Evolutionary conservation across 1,140 invertebrate genomes (phyloP).

Genomic region (Calosoma granatense): DNA sequence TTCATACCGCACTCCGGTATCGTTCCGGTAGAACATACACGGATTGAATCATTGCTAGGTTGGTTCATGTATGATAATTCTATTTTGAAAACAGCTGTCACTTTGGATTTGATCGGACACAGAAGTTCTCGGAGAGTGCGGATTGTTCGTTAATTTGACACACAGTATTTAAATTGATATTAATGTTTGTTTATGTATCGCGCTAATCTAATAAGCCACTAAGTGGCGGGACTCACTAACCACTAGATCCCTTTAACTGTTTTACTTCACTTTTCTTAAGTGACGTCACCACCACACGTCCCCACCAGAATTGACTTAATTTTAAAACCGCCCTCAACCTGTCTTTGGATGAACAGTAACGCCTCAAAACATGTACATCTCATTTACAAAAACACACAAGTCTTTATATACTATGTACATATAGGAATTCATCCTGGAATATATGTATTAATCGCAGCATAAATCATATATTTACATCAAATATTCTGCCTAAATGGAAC

Average conservation of each 20-base stretch:
- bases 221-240: conserved; percentile 17
- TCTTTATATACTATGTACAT: too few relatives aligned
- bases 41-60: background rate
- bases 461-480: too few relatives aligned
- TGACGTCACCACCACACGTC: background rate
- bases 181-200: conserved; percentile 23
- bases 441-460: too few relatives aligned
- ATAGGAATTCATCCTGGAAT: too few relatives aligned
- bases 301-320: background rate
- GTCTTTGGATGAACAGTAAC: too few relatives aligned
- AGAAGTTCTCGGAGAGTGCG: background rate
- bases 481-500: too few relatives aligned
- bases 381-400: too few relatives aligned
- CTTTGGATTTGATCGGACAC: background rate
- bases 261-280: background rate
- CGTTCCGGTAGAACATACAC: too few relatives aligned
- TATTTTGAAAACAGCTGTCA: conserved; percentile 8
- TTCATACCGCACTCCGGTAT: background rate
- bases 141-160: conserved; percentile 19
- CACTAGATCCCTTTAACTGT: background rate
- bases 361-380: too few relatives aligned
- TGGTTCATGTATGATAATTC: background rate
- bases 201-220: conserved; percentile 23
- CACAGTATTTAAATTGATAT: conserved; percentile 20
- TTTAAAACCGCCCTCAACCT: background rate